Base-by-base conservation (phyloP, 1,140 invertebrate genomes). In the Zophobas atratus region DNA sequence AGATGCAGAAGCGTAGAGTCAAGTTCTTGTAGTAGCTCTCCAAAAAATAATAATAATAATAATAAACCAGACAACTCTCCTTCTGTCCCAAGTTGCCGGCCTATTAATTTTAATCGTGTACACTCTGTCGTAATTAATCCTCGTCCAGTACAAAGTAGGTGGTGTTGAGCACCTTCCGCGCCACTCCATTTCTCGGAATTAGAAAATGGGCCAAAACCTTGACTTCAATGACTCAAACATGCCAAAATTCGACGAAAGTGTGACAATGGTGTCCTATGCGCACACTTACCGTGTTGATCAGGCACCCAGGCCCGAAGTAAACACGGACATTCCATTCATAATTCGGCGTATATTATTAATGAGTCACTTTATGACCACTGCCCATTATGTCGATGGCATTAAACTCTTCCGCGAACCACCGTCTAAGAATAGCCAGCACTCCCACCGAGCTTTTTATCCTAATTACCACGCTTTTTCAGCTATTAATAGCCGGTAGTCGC, bases 401-500 rank as follows among this genome's bases (percentile, higher is more conserved):
- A 51, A 3, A 20, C 49, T 51, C n/a, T 51, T 51, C 49, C 4
- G n/a, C 6, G 49, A 51, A 51, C 4, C n/a, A 6, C 49, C 4
- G 49, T 51, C 49, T 51, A 51, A 51, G n/a, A 51, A 51, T 51
- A 51, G 20, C 6, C 49, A 51, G 49, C 4, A 51, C 49, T 51
- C 49, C 49, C 49, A 51, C 4, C n/a, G n/a, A 51, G 49, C 3
- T 46, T 46, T 46, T 46, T 4, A 46, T 4, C 43, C 6, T 46
- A 46, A 46, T 46, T 4, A 46, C 8, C 8, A 8, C 3, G 43
- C 3, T 8, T 46, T 46, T 46, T 46, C 8, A 46, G 3, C 43
- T 46, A 46, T 46, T 46, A 46, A 46, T 46, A 46, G 43, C 8
- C 43, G 8, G 8, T 8, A 3, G 43, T 46, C 43, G 43, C 43